Evolutionary conservation across 2,888 invertebrate species (phyloP), one percentile per base, ranked within the genome.

Genomic region (Pimpla rufipes): DNA sequence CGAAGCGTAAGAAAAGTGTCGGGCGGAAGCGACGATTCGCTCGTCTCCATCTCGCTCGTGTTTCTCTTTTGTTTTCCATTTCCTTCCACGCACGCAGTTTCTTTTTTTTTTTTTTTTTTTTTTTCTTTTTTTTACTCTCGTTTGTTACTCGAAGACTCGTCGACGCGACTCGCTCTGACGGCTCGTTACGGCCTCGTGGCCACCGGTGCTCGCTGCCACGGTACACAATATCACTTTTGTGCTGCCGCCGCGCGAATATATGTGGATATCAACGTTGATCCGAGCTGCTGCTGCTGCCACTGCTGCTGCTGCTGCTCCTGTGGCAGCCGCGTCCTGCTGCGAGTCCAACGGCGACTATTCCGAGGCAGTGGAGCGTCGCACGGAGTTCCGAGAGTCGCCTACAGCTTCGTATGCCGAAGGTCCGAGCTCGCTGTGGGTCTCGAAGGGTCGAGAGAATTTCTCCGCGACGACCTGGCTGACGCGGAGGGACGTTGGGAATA

Each of bases 161-260:
- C 64, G 67, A 66, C 73, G 59, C n/a, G n/a, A 59, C 59, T 67
- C 73, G 68, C 68, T 80, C 67, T 76, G 75, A 45, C 40, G 68
- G 70, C 59, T 75, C 81, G 81, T 81, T 81, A 81, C 81, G 81
- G 81, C 75, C 64, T 70, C 75, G 50, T 81, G 81, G 40, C 62
- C 81, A 81, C 62, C 75, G 70, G 29, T 5, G 29, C 29, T 29
- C 50, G 62, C 7, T 59, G 57, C 47, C 21, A 18, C 47, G 47
- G 42, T 73, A 73, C 52, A 59, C 29, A 50, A 73, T 35, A 71
- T 45, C 35, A 35, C 57, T 59, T 5, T 5, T 16, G 57, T 29
- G 57, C n/a, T 35, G 35, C 57, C 6, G 8, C n/a, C n/a, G 47
- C n/a, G n/a, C n/a, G 47, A 2, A 42, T 13, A 42, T 42, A 42